These are phyloP conservation scores for Chelonia mydas DNA, from an alignment of 2,797 vertebrate genomes.

Conservation along the genomic window DNA sequence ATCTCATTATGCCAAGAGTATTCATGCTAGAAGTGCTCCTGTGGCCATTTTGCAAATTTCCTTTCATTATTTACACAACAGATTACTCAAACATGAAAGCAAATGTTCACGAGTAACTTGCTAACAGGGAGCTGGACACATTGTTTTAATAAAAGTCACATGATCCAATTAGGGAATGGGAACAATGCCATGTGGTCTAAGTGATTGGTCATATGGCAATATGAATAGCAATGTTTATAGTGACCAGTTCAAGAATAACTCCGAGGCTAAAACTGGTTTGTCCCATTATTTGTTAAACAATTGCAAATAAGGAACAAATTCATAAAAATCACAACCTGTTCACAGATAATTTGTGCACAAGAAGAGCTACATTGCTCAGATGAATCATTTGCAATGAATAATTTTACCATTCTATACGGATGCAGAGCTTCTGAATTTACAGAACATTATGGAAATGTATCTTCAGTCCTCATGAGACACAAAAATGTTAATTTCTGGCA, in stretches of 20 bases:
- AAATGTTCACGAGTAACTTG: not conserved
- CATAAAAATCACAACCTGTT: constrained; percentile 34
- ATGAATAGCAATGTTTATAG: constrained; percentile 12
- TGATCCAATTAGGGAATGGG: not conserved
- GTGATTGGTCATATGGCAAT: not conserved
- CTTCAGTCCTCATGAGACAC: constrained; percentile 52
- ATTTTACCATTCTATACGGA: constrained; percentile 45
- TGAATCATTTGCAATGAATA: constrained; percentile 53
- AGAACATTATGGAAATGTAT: constrained; percentile 62
- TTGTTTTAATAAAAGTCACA: not conserved
- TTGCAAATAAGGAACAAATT: constrained; percentile 36
- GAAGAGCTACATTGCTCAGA: constrained; percentile 23
- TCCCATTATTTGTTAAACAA: constrained; percentile 24
- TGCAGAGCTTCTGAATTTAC: constrained; percentile 27
- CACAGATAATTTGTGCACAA: constrained; percentile 1
- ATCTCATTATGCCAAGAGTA: not conserved
- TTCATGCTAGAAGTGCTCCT: not conserved
- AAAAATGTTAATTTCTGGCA: constrained; percentile 62
- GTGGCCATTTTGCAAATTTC: not conserved
- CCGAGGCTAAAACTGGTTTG: not conserved
- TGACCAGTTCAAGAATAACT: constrained; percentile 34
- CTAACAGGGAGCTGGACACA: not conserved
- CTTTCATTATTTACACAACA: not conserved
- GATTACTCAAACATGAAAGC: not conserved
- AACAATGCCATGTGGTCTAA: not conserved